Base-by-base conservation (phyloP, 2,888 invertebrate species). In the Amiota mariae region DNA sequence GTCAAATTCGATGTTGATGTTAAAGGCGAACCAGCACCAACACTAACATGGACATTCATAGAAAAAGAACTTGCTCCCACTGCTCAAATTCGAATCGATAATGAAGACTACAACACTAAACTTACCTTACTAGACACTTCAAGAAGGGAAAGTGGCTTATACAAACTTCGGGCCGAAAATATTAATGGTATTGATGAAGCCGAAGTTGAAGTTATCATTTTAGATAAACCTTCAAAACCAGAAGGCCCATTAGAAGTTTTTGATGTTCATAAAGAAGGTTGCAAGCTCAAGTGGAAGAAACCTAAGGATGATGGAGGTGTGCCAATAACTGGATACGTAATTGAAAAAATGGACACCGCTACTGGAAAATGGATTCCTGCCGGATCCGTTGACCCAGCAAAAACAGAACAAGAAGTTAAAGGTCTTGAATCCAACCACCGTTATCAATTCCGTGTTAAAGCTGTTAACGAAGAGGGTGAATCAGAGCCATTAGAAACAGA, bases 371-470 rank as follows among this genome's bases (percentile, higher is more conserved):
- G 97, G 97, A 93, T 94, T 18, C 97, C 97, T 0, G 96, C 96
- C 75, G 95, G 95, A 15, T 94, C 95, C 75, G 93, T 95, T 18
- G 95, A 95, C 82, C 94, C 96, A 0, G 95, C 95, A 70, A 94
- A 94, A 85, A 93, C 94, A 0, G 95, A 96, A 84, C 94, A 95
- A 79, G 94, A 95, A 79, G 92, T 97, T 47, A 87, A 90, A 90
- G 98, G 98, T 59, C 92, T 99, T 13, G 97, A 97, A 90, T 97
- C 98, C 72, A 97, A 97, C 79, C 96, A 97, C 89, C 96, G 97
- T 76, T 99, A 99, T 91, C 96, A 98, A 89, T 99, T 99, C 93
- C 93, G 99, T 75, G 98, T 99, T 0, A 97, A 96, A 87, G 99
- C 99, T 9, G 93, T 97, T 11, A 99, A 99, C 90, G 97, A 97